phyloP scores from a whole-genome alignment of 2,797 vertebrate genomes.

The Dryobates pubescens region DNA sequence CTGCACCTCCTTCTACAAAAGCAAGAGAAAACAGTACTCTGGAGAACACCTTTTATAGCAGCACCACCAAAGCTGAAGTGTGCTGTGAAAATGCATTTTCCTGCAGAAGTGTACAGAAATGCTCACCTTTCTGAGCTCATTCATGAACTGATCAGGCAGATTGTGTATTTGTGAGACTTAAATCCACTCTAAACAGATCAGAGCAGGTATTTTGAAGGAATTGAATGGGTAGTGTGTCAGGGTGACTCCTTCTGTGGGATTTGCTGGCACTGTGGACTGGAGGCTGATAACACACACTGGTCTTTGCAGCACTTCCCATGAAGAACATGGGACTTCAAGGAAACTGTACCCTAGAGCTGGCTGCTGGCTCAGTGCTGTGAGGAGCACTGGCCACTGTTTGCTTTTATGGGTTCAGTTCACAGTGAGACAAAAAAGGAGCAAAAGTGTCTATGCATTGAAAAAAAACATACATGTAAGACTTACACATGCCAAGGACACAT shows the following conservation, averaged over 20 bases:
- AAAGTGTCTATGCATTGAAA: neutral
- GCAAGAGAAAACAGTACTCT: neutral
- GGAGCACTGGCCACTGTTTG: neutral
- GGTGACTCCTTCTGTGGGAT: neutral
- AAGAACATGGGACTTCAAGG: accelerated
- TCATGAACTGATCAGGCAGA: neutral
- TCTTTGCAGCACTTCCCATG: neutral
- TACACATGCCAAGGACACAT: neutral
- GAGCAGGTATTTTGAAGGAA: neutral
- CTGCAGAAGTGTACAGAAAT: neutral
- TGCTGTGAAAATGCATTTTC: neutral
- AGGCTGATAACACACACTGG: neutral
- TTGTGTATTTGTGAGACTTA: neutral
- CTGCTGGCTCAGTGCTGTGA: neutral
- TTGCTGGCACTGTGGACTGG: accelerated
- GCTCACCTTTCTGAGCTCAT: neutral
- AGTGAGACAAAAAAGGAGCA: neutral
- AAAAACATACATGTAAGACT: neutral
- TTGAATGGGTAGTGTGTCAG: neutral
- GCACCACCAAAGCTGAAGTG: neutral
- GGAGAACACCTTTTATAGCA: neutral
- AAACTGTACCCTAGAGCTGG: neutral
- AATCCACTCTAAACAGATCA: neutral
- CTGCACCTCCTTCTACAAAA: neutral
- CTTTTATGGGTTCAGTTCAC: neutral